Base-by-base conservation (phyloP, 2,113 vertebrate species). In the Vanacampus margaritifer region DNA sequence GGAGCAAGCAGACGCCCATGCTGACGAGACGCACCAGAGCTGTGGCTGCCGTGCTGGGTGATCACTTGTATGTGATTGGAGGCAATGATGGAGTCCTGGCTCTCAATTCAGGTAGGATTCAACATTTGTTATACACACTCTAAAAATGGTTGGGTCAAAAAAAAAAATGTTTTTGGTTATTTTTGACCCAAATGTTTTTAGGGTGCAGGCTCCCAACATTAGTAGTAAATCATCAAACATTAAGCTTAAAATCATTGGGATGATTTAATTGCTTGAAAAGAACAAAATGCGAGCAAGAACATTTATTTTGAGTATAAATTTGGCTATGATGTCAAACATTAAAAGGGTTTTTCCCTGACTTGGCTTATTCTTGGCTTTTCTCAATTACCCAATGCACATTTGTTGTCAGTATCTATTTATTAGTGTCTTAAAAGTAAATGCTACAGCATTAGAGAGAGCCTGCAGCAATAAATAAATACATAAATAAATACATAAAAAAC, bases 11-110 rank as follows among this genome's bases (percentile, higher is more conserved):
- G 70, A 48, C 75, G 0, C 73, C 89, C 0, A 86, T 91, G 90
- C 73, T 74, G 51, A 70, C 64, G 39, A 72, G 86, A 45, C 78
- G 86, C 1, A 66, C 26, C 32, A 45, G 84, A 54, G 84, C 91
- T 0, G 76, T 43, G 9, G 88, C 88, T 0, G 86, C 86, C 0
- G 86, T 87, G 28, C 72, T 93, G 63, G 74, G 58, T 3, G 84
- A 87, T 4, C 72, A 81, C 66, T 6, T 92, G 14, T 93, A 88
- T 26, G 83, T 90, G 41, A 76, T 90, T 0, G 89, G 88, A 8
- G 90, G 87, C 17, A 88, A 78, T 0, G 89, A 91, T 60, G 91
- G 89, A 2, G 69, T 84, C 12, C 72, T 36, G 39, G 66, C 83
- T 11, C 71, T 91, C 10, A 82, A 54, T 58, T 87, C 92, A 85